Evolutionary conservation across 1,140 invertebrate species (phyloP).

Genomic region (Maniola jurtina): DNA sequence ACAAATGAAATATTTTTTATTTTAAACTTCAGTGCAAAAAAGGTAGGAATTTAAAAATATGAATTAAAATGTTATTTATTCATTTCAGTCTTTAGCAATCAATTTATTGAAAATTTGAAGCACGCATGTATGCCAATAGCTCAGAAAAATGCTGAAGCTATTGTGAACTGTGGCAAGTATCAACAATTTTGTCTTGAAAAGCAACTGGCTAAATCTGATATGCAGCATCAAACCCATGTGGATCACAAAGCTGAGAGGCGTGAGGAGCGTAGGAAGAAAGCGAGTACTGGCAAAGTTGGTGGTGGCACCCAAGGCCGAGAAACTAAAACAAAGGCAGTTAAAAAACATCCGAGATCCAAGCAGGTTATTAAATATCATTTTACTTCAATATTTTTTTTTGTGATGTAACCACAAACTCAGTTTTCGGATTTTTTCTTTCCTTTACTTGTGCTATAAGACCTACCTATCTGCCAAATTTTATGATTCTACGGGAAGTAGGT

Average conservation of each 20-base stretch:
- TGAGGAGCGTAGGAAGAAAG: conserved; percentile 94
- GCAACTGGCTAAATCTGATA: conserved; percentile 77
- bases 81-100: conserved; percentile 79
- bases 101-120: conserved; percentile 85
- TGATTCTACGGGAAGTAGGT: too few relatives aligned
- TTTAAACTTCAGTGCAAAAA: too few relatives aligned
- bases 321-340: conserved; percentile 96
- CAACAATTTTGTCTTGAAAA: conserved; percentile 82
- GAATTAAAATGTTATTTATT: conserved; percentile 25
- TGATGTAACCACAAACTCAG: too few relatives aligned
- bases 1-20: too few relatives aligned
- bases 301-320: conserved; percentile 96
- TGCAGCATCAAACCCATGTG: conserved; percentile 61
- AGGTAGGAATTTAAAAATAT: not conserved
- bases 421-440: too few relatives aligned
- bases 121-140: conserved; percentile 85
- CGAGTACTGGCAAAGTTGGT: conserved; percentile 90
- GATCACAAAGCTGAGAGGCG: conserved; percentile 86
- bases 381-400: too few relatives aligned
- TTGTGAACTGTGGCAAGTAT: conserved; percentile 84
- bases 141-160: conserved; percentile 85
- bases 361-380: conserved; percentile 32
- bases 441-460: too few relatives aligned
- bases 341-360: conserved; percentile 82
- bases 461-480: too few relatives aligned